These are phyloP conservation scores for Amphiduros pacificus DNA, from an alignment of 2,888 invertebrate species.

Conservation along the genomic window DNA sequence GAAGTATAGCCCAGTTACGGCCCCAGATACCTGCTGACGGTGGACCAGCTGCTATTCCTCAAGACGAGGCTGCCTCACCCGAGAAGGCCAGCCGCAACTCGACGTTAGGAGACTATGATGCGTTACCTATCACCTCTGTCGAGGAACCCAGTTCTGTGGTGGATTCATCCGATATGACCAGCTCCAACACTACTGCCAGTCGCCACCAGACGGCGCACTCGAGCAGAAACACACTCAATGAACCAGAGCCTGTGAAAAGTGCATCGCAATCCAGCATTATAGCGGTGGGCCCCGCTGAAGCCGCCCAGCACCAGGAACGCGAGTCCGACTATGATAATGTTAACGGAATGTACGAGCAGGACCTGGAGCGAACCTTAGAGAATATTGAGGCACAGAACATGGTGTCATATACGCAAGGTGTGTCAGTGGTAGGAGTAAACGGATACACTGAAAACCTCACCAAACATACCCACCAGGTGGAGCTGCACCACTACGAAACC, in stretches of 20 bases:
- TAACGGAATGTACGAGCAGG: neutral
- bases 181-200: slow-evolving; percentile 32
- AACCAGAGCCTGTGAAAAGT: neutral
- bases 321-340: slow-evolving; percentile 2
- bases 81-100: neutral
- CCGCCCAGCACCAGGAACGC: neutral
- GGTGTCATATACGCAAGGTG: neutral
- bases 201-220: slow-evolving; percentile 5
- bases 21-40: slow-evolving; percentile 29
- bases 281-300: neutral
- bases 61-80: neutral
- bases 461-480: too few species aligned
- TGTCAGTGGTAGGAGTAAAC: neutral
- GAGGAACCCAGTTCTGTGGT: slow-evolving; percentile 51
- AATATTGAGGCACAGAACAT: neutral
- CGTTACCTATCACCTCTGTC: too few species aligned
- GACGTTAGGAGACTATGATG: slow-evolving; percentile 41
- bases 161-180: slow-evolving; percentile 46
- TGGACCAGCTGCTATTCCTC: slow-evolving; percentile 21
- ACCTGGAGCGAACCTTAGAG: neutral
- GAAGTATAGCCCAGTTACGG: slow-evolving; percentile 7
- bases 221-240: neutral
- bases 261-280: too few species aligned
- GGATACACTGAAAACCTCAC: too few species aligned
- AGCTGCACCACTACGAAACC: too few species aligned